Percentiles rank a stretch among this genome's conserved stretches.
phyloP scores from a whole-genome alignment of 1,140 invertebrate species.

The Euwallacea fornicatus region DNA sequence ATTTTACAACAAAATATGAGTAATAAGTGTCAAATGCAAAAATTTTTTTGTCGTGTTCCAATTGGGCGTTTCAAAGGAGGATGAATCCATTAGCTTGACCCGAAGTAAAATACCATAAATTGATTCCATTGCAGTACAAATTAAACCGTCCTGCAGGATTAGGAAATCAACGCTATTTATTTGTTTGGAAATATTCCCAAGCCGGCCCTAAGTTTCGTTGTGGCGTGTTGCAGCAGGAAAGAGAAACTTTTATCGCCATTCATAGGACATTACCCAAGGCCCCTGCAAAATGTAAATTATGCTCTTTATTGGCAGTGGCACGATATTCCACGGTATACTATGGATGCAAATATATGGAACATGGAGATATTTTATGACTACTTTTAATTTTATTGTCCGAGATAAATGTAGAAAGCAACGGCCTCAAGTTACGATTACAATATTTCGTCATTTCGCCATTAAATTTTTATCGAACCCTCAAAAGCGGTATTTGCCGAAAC shows the following conservation, averaged over 20 bases:
- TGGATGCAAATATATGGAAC: slow-evolving; percentile 43
- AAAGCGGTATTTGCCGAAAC: background rate
- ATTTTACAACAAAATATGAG: too few species aligned
- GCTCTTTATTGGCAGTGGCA: slow-evolving; percentile 47
- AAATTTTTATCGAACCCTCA: slow-evolving; percentile 10
- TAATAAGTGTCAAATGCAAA: too few species aligned
- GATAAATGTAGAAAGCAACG: slow-evolving; percentile 26
- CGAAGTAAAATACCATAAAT: too few species aligned
- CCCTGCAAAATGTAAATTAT: slow-evolving; percentile 51
- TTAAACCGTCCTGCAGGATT: background rate
- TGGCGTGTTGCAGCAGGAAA: slow-evolving; percentile 44
- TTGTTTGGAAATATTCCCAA: slow-evolving; percentile 15
- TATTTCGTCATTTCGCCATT: slow-evolving; percentile 10
- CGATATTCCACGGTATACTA: slow-evolving; percentile 42
- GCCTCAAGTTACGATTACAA: slow-evolving; percentile 5
- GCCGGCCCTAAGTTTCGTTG: slow-evolving; percentile 8
- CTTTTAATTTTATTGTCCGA: slow-evolving; percentile 42
- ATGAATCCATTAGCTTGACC: too few species aligned
- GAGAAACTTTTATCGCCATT: slow-evolving; percentile 49
- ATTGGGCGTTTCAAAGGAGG: too few species aligned
- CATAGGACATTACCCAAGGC: slow-evolving; percentile 52
- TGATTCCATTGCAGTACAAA: background rate
- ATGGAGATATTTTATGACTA: slow-evolving; percentile 44
- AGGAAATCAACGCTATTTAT: background rate
- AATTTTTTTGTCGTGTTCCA: too few species aligned